Evolutionary conservation across 2,888 invertebrate genomes (phyloP).

Genomic region (Oligia fasciuncula): DNA sequence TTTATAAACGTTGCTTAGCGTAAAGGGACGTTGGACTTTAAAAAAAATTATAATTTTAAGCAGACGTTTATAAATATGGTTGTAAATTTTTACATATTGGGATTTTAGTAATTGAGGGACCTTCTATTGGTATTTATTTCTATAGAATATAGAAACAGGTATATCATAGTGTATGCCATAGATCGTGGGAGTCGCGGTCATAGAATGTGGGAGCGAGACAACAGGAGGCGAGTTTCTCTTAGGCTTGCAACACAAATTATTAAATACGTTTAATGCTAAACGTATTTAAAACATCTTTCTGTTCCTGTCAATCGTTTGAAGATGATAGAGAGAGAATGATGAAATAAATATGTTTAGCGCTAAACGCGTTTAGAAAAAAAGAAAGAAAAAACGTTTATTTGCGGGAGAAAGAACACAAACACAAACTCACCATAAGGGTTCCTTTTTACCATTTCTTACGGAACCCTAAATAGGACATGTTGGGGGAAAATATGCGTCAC

Average conservation of each 20-base stretch:
- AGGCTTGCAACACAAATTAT: not conserved
- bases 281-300: not conserved
- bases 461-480: too few relatives aligned
- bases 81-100: not conserved
- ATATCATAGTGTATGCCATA: not conserved
- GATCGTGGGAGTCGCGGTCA: not conserved
- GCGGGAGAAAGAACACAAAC: too few relatives aligned
- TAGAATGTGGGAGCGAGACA: not conserved
- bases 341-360: not conserved
- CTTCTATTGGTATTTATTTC: not conserved
- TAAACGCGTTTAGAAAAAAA: not conserved
- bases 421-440: too few relatives aligned
- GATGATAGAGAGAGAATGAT: not conserved
- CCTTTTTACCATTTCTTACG: too few relatives aligned
- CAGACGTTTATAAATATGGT: not conserved
- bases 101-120: constrained; percentile 25
- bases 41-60: not conserved
- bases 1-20: not conserved
- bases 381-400: too few relatives aligned
- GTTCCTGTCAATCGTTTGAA: not conserved
- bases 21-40: not conserved
- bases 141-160: not conserved
- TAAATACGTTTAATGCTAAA: not conserved
- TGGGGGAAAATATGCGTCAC: too few relatives aligned
- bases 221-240: not conserved